Evolutionary conservation across 2,113 vertebrate species (phyloP), one percentile per base, ranked within the genome.

Genomic region (Conger conger): DNA sequence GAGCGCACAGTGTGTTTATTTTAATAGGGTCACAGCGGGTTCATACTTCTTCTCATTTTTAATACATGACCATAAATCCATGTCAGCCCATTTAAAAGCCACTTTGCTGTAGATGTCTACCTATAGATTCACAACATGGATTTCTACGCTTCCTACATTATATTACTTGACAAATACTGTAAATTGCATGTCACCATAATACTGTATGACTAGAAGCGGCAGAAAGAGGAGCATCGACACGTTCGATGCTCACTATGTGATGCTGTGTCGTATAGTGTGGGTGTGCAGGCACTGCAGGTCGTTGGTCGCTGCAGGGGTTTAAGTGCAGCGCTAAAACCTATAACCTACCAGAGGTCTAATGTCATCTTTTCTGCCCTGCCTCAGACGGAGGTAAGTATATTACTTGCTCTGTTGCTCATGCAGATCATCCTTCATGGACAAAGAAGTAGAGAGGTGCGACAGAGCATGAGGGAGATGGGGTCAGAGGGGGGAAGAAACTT

Each of bases 371-470:
- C 86, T 90, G 88, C 86, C 90, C 88, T 89, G 93, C 94, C 89
- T 93, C 93, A 96, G 95, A 96, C 86, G 95, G 95, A 94, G 94
- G 95, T 95, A 94, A 96, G 94, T 95, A 91, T 86, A 86, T 88
- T 87, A 85, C 84, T 82, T 87, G 86, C 88, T 90, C 77, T 92
- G 90, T 90, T 90, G 78, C 90, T 92, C 83, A 85, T 88, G 80
- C 86, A 82, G 89, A 92, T 94, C 93, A 91, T 89, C 89, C 94
- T 93, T 93, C 93, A 88, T 86, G 83, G 76, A 87, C n/a, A 36
- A 81, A 87, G 89, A 85, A 86, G 86, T 83, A 83, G 87, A 83
- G 89, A 88, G 87, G 18, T n/a, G n/a, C n/a, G 53, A 45, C 33
- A 37, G 37, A 60, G 15, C 42, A 27, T 17, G 86, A 57, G 86